Evolutionary conservation across 2,888 invertebrate genomes (phyloP), one percentile per base, ranked within the genome.

Genomic region (Agrochola litura): DNA sequence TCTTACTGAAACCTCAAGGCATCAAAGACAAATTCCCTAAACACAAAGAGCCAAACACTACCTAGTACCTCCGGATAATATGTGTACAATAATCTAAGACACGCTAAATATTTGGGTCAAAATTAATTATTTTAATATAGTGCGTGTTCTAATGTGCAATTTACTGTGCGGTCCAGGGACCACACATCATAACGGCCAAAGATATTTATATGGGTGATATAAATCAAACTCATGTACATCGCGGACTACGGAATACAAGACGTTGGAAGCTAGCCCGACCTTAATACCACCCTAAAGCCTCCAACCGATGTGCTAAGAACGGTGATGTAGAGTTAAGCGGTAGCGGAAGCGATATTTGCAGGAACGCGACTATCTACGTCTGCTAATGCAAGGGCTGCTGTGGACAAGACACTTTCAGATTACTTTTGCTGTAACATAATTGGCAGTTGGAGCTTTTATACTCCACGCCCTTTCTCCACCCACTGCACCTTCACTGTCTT

Each of bases 191-290:
- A 94, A 92, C 92, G 89, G 91, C 91, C 91, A 86, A 88, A 91
- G 91, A 91, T 91, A 92, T 93, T 93, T 93, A 92, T 92, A 91
- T 93, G 91, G 92, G 90, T 83, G 90, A 90, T 93, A 93, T 96
- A 95, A 95, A 95, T 95, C 95, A 92, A 94, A 93, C 91, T 92
- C 92, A 90, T 91, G 92, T 91, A 88, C 79, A 83, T 84, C 85
- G 88, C 76, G 83, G 87, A 88, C 89, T 87, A 88, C 89, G 86
- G 84, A 91, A 91, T 95, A 96, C 95, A 95, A 95, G 95, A 95
- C 90, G 93, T 94, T 96, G 96, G 96, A 95, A 93, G 91, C 91
- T 90, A 91, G 94, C 95, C 94, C 94, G 92, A 91, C 91, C 93
- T 92, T 94, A 94, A 94, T 94, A 92, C 89, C 83, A 86, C 88